A percentile compares a stretch with the other conserved stretches of the same genome.
Evolutionary conservation across 1,140 invertebrate species (phyloP).

Genomic region (honey bee (Apis mellifera)): Amel_HAv3.1 CM009937.2:67501-68000

Average conservation of each 20-base stretch:
- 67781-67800: slow-evolving; percentile 28
- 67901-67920: too few relatives aligned
- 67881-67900: too few relatives aligned
- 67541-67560: slow-evolving; percentile 41
- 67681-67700: slow-evolving; percentile 26
- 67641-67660: slow-evolving; percentile 27
- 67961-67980: too few relatives aligned
- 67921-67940: too few relatives aligned
- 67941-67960: too few relatives aligned
- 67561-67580: slow-evolving; percentile 40
- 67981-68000: too few relatives aligned
- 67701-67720: slow-evolving; percentile 36
- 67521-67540: neutral
- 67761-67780: slow-evolving; percentile 72
- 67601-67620: slow-evolving; percentile 68
- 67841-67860: neutral
- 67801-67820: slow-evolving; percentile 8
- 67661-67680: neutral
- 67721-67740: slow-evolving; percentile 60
- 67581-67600: slow-evolving; percentile 59
- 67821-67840: neutral
- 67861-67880: too few relatives aligned
- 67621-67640: slow-evolving; percentile 51
- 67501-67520: too few relatives aligned
- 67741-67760: slow-evolving; percentile 69